Base-by-base conservation (phyloP, 2,113 vertebrate genomes). In the Paraplagusia blochii region DNA sequence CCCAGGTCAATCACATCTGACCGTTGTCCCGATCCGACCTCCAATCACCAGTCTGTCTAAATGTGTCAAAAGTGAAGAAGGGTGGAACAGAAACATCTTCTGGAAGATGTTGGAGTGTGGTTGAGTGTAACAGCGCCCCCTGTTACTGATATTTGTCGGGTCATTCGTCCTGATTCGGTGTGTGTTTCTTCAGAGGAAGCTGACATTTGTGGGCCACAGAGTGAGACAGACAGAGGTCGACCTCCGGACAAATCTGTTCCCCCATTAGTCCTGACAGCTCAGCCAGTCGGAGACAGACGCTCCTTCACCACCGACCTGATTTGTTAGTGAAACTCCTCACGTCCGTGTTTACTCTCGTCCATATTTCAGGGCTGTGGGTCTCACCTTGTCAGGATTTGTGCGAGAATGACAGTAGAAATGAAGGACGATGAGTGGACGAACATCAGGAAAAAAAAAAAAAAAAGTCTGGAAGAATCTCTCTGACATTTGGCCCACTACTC, bases 221-320 rank as follows among this genome's bases (percentile, higher is more conserved):
- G 72, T 64, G 40, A 51, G 75, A 72, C 63, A 45, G 51, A 8
- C 49, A 42, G 67, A 65, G 55, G 72, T 50, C 76, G 36, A 64
- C 70, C 60, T 76, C 49, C 1, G 50, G 39, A 66, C 72, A 79
- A 67, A 75, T 76, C 19, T 66, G 44, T 58, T 15, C 57, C 62
- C 51, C 69, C 63, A 72, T 81, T 74, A 77, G 16, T 17, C 40
- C 73, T 74, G 79, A 77, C 81, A 75, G 79, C 69, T 44, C 45
- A 44, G 57, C 72, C 57, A 19, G 50, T 9, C 19, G 46, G 34
- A 54, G 43, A 44, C 19, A 43, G 66, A 8, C 34, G 38, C 59
- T 33, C n/a, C 65, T 61, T 10, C 39, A 44, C 47, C 46, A 33
- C 60, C 44, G 19, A 39, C 66, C 44, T 55, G 52, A 40, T 66